A percentile compares a stretch with the other conserved stretches of the same genome.
phyloP scores from a whole-genome alignment of 2,113 vertebrate genomes.

The Callipepla californica region DNA sequence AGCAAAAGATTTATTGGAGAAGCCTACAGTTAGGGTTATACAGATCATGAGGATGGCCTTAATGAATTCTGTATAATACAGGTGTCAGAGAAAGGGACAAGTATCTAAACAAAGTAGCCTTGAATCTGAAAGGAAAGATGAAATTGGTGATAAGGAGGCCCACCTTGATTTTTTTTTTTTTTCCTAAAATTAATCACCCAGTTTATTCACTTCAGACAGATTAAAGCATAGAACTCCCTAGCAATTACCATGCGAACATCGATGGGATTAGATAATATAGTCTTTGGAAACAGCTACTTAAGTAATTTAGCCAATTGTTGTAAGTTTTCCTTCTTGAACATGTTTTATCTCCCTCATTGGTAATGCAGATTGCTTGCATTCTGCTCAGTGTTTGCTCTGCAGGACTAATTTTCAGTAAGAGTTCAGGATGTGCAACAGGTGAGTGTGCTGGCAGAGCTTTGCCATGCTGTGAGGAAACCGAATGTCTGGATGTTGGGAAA shows the following conservation, averaged over 20 bases:
- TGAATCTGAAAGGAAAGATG: not conserved
- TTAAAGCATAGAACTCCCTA: not conserved
- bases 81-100: slow-evolving; percentile 19
- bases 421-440: not conserved
- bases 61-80: not conserved
- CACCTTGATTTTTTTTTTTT: not conserved
- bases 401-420: not conserved
- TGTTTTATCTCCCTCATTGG: not conserved
- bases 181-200: not conserved
- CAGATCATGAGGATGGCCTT: not conserved
- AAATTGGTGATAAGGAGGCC: not conserved
- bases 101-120: slow-evolving; percentile 6
- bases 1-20: not conserved
- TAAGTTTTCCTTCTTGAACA: not conserved
- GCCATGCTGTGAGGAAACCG: rapidly evolving
- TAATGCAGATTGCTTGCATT: not conserved
- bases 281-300: slow-evolving; percentile 3
- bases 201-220: slow-evolving; percentile 18
- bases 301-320: not conserved
- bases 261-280: slow-evolving; percentile 10
- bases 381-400: not conserved
- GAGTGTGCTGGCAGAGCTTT: not conserved
- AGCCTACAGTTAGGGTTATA: not conserved
- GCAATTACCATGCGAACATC: slow-evolving; percentile 9
- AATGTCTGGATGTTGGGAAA: not conserved